Evolutionary conservation across 2,888 invertebrate genomes (phyloP).

Genomic region (Pristionchus exspectatus): DNA sequence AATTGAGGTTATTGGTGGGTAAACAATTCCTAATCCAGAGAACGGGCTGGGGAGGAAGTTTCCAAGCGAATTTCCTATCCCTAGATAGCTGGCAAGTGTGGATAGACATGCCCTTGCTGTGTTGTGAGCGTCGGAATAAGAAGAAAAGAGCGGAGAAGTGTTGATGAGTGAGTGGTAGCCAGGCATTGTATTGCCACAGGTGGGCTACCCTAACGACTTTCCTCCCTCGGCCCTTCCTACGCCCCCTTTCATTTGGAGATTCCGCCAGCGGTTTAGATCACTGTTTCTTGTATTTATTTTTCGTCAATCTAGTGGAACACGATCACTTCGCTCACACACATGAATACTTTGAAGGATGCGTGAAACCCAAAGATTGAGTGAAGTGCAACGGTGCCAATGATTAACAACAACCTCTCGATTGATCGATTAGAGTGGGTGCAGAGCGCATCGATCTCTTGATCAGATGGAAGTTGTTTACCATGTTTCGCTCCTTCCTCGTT

Average conservation of each 20-base stretch:
- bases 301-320: too few relatives aligned
- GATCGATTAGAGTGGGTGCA: not conserved
- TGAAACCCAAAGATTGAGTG: not conserved
- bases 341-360: not conserved
- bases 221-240: not conserved
- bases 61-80: too few relatives aligned
- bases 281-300: not conserved
- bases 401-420: not conserved
- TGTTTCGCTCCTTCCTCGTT: not conserved
- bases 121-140: not conserved
- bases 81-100: not conserved
- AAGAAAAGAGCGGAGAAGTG: conserved; percentile 1
- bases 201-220: conserved; percentile 24
- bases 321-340: not conserved
- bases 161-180: conserved; percentile 31
- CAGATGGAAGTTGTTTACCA: not conserved
- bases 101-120: not conserved
- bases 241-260: not conserved
- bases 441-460: not conserved
- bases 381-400: not conserved
- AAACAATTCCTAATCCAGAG: too few relatives aligned
- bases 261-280: not conserved
- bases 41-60: too few relatives aligned
- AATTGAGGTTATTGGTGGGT: too few relatives aligned
- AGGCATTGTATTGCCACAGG: conserved; percentile 31